Conservation (phyloP, 1,140 invertebrate genomes). For the Drosophila yakuba region DNA sequence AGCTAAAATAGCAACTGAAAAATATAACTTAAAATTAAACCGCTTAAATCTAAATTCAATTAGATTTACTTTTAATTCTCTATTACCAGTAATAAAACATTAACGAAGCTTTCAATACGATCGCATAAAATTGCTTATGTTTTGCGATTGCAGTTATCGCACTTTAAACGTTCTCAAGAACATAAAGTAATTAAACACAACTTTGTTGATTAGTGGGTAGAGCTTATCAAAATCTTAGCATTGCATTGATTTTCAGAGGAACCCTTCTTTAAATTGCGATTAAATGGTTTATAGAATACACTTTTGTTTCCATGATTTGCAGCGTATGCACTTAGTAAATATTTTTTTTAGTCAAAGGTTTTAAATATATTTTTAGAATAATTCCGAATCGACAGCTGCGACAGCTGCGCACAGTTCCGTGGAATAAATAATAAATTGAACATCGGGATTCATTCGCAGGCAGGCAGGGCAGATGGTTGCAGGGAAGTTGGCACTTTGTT, state of each 20-base stretch:
- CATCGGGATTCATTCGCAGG: conserved; percentile 1
- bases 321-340: not conserved
- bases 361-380: conserved; percentile 30
- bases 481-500: conserved; percentile 27
- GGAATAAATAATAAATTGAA: conserved; percentile 30
- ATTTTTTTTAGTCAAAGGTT: conserved; percentile 3
- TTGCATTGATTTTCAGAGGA: too few species aligned
- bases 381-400: conserved; percentile 17
- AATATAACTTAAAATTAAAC: too few species aligned
- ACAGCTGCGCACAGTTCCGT: conserved; percentile 30
- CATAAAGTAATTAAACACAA: not conserved
- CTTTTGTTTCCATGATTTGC: not conserved
- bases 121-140: not conserved
- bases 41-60: too few species aligned
- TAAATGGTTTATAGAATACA: too few species aligned
- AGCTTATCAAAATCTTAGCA: too few species aligned
- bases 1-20: too few species aligned
- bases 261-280: too few species aligned
- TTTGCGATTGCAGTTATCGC: not conserved
- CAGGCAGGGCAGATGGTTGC: conserved; percentile 19
- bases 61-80: not conserved
- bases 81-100: not conserved
- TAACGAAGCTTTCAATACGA: not conserved
- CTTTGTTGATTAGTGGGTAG: not conserved
- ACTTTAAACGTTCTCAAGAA: not conserved